Evolutionary conservation across 2,888 invertebrate genomes (phyloP), one percentile per base, ranked within the genome.

Genomic region (Baronia brevicornis): DNA sequence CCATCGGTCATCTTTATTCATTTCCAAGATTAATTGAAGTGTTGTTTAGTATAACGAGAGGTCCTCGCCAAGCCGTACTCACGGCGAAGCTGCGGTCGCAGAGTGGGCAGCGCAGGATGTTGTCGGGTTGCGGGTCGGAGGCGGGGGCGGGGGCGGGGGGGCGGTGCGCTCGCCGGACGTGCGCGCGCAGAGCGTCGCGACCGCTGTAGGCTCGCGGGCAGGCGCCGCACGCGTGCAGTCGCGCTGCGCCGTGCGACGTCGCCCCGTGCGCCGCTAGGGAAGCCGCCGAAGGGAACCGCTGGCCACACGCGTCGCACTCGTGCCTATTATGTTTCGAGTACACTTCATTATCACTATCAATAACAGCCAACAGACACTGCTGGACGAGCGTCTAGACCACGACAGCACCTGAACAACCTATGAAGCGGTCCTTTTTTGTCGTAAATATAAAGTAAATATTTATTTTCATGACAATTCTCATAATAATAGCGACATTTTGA

Each of bases 191-290:
- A 27, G 61, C 38, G 7, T 58, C 55, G 33, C 45, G 29, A 13
- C 51, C 49, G 39, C 54, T 48, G 47, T 63, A 69, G 1, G 38
- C 38, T 3, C 58, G 51, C n/a, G 43, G 28, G 41, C 68, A 67
- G 21, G 41, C 28, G n/a, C 33, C 38, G 41, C 68, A 67, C 37
- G 53, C 15, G 21, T 33, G 9, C 57, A 36, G 13, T 48, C 46
- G 2, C 43, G 46, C 2, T 2, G 47, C 41, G 2, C 54, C 57
- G 46, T 66, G 66, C 4, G 46, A 39, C 2, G 47, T 32, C 3
- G 46, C 37, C 13, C 36, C 11, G 45, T 67, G 66, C 2, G 48
- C 43, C 1, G 54, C 39, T 4, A 66, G 45, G 0, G 59, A 46
- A 3, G 64, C 43, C 0, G 40, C 38, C 3, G 60, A 53, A 1